These are phyloP conservation scores for Pardosa pseudoannulata DNA, from an alignment of 2,888 invertebrate genomes.

Conservation along the genomic window DNA sequence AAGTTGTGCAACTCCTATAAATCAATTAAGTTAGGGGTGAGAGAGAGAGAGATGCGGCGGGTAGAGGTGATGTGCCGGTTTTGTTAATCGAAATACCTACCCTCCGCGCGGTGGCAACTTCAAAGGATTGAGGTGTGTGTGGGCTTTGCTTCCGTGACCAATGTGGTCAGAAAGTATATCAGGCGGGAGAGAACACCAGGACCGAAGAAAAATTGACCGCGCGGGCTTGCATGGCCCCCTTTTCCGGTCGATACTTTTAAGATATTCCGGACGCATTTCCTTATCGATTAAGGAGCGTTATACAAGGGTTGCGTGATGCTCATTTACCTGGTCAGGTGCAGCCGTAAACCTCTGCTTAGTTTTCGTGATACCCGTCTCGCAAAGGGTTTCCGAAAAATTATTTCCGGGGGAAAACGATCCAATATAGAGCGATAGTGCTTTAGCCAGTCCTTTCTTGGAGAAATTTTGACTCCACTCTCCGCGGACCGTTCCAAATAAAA, in stretches of 20 bases:
- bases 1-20: not conserved
- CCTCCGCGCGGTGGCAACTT: not conserved
- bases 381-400: constrained; percentile 17
- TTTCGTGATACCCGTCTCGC: not conserved
- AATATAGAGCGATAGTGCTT: not conserved
- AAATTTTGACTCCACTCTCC: not conserved
- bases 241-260: constrained; percentile 64
- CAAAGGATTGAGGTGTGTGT: too few relatives aligned
- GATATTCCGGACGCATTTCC: constrained; percentile 44
- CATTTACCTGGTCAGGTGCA: constrained; percentile 11
- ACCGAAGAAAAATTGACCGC: constrained; percentile 63
- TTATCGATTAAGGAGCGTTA: constrained; percentile 42
- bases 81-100: not conserved
- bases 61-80: too few relatives aligned
- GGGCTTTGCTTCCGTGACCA: not conserved
- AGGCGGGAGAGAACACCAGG: not conserved
- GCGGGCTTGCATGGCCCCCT: not conserved
- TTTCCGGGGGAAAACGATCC: not conserved
- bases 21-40: not conserved
- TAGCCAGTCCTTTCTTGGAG: not conserved
- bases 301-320: constrained; percentile 41
- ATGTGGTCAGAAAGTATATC: constrained; percentile 45
- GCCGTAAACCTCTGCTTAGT: constrained; percentile 2
- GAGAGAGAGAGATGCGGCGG: too few relatives aligned
- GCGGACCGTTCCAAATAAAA: not conserved